Conservation (phyloP, 2,113 vertebrate genomes). For the Myotis davidii region DNA sequence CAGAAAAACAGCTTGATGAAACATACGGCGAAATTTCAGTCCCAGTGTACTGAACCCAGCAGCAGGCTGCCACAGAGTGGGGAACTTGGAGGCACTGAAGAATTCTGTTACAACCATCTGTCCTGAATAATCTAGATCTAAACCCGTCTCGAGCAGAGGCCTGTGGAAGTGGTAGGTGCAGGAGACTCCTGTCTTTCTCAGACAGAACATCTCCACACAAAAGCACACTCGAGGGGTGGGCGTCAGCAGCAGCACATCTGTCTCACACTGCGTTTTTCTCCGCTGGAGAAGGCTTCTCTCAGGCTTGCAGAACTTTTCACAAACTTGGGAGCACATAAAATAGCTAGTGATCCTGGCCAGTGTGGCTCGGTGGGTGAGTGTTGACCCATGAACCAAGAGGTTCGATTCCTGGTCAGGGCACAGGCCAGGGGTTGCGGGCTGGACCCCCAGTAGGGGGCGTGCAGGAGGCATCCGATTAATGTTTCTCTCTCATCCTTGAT, state of each 20-base stretch:
- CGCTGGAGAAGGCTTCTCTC: not conserved
- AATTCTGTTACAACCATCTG: constrained; percentile 17
- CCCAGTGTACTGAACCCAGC: not conserved
- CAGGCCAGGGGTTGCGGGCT: no score
- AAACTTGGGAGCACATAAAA: not conserved
- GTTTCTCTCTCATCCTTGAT: no score
- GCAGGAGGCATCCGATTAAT: no score
- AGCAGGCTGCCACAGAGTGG: not conserved
- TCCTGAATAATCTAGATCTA: not conserved
- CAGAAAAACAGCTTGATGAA: constrained; percentile 34
- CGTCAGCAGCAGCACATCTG: not conserved
- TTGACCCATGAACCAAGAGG: no score
- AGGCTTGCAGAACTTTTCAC: not conserved
- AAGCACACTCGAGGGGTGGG: not conserved
- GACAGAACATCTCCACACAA: not conserved
- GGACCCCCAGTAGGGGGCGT: no score
- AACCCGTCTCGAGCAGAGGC: not conserved
- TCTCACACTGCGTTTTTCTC: not conserved
- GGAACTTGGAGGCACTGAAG: not conserved
- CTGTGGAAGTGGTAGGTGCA: not conserved
- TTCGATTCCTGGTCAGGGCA: no score
- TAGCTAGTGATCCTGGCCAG: not conserved
- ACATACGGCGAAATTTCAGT: not conserved
- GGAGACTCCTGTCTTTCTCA: not conserved
- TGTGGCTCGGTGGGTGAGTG: no score